Base-by-base conservation (phyloP, 2,888 invertebrate genomes). In the Mesodorylaimus sp. region DNA sequence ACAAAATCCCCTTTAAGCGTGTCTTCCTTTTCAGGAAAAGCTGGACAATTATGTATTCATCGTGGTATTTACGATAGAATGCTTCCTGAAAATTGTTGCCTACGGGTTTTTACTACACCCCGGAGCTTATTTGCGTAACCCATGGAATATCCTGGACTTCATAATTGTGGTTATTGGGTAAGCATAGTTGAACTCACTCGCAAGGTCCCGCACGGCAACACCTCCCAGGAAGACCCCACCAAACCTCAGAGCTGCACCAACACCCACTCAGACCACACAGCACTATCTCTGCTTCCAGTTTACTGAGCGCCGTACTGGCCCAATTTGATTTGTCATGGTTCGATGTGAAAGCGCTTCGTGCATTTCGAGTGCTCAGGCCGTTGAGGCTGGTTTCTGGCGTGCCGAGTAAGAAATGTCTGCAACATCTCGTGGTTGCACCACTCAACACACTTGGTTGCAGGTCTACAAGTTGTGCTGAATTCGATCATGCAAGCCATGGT, bases 401-500 rank as follows among this genome's bases (percentile, higher is more conserved):
- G 59, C 97, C 97, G 70, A 97, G 93, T 93, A 76, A 80, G 85
- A n/a, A n/a, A n/a, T n/a, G n/a, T n/a, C n/a, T n/a, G n/a, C n/a
- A n/a, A n/a, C n/a, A n/a, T n/a, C n/a, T n/a, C n/a, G n/a, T n/a
- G n/a, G n/a, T n/a, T n/a, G n/a, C n/a, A n/a, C n/a, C n/a, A n/a
- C n/a, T n/a, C n/a, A n/a, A n/a, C n/a, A n/a, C 32, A 32, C 32
- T 48, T 50, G 47, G 50, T 48, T 51, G 57, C 69, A 75, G 93
- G 93, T 81, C 78, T 97, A 61, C 97, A 99, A 76, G 93, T 97
- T 69, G 97, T 97, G 66, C 75, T 99, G 68, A 97, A 99, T 75
- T 93, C 97, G 60, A 97, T 97, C 74, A 77, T 97, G 63, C 86
- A 89, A 73, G 97, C 97, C 69, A 97, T 97, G 95, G 83, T 97